Conservation (phyloP, 2,797 vertebrate species). For the Orientallactaga sibirica region DNA sequence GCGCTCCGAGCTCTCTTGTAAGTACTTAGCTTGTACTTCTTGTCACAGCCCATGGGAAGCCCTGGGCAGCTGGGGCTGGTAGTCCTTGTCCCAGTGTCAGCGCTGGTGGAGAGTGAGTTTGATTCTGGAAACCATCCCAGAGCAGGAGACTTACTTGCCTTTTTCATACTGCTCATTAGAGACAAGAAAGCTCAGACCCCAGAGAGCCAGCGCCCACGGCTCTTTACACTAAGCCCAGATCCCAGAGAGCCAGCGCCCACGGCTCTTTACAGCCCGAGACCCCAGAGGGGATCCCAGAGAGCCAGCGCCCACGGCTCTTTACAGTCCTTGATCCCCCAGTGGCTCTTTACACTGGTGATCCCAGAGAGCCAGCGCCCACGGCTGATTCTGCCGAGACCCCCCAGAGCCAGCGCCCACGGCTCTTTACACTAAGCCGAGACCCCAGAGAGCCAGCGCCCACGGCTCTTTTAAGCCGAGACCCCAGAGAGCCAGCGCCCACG, state of each 20-base stretch:
- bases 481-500: too few species aligned
- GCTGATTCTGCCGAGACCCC: too few species aligned
- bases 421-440: too few species aligned
- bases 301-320: background rate
- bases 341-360: too few species aligned
- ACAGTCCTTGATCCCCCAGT: too few species aligned
- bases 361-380: too few species aligned
- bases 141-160: background rate
- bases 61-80: background rate
- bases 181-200: background rate
- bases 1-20: background rate
- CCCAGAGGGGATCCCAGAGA: too few species aligned
- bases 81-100: background rate
- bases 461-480: too few species aligned
- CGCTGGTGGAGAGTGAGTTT: background rate
- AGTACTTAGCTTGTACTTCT: background rate
- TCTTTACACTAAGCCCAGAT: background rate
- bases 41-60: background rate
- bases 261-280: constrained; percentile 12
- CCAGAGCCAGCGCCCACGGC: too few species aligned
- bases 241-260: background rate
- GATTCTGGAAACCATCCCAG: background rate
- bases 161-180: background rate
- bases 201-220: background rate
- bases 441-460: too few species aligned